A percentile compares a stretch with the other conserved stretches of the same genome.
Evolutionary conservation across 2,113 vertebrate species (phyloP).

Genomic region (Amazona vittata): DNA sequence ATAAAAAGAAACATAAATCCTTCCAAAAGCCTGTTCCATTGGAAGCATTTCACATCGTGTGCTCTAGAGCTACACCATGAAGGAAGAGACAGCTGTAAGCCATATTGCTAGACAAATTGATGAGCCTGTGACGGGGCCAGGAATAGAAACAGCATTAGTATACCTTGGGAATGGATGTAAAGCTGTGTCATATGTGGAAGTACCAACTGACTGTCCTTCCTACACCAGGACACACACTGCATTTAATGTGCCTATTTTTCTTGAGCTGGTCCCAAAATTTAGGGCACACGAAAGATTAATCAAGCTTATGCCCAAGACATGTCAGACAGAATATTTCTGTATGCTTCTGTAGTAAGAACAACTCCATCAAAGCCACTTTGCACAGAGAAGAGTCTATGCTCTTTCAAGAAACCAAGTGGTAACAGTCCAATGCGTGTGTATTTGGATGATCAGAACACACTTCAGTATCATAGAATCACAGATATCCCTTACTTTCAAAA

Average conservation of each 20-base stretch:
- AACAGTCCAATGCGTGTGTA: neutral
- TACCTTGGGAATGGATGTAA: neutral
- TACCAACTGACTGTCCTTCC: neutral
- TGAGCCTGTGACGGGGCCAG: neutral
- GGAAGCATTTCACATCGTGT: neutral
- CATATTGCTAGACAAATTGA: neutral
- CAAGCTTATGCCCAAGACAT: neutral
- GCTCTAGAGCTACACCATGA: neutral
- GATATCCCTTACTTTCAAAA: neutral
- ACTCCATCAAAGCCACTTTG: neutral
- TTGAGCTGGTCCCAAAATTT: neutral
- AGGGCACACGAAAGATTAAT: neutral
- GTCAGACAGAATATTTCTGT: neutral
- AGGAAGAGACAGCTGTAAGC: neutral
- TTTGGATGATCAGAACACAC: neutral
- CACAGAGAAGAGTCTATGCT: neutral
- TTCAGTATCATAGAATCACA: neutral
- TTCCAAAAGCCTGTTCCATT: neutral
- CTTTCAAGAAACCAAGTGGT: neutral
- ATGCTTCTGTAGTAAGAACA: neutral
- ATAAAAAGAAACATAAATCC: neutral
- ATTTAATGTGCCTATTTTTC: neutral
- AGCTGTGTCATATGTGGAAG: neutral
- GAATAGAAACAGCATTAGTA: neutral
- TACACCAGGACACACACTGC: accelerated